A percentile compares a stretch with the other conserved stretches of the same genome.
These are phyloP conservation scores for Lampris incognitus DNA, from an alignment of 2,113 vertebrate genomes.

Conservation along the genomic window DNA sequence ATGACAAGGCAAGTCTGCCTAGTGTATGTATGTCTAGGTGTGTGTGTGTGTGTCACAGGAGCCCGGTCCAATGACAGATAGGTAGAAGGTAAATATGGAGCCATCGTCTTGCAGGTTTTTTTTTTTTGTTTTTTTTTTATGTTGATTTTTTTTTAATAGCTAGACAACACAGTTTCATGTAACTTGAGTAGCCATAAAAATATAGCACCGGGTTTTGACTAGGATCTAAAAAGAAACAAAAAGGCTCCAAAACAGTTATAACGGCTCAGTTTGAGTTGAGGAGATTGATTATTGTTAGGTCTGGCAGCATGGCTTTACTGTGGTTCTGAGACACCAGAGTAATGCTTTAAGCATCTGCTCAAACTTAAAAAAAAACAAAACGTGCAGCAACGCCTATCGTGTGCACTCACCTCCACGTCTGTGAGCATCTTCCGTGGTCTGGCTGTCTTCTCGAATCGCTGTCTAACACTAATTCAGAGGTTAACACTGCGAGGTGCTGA, in stretches of 20 bases:
- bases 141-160: conserved; percentile 38
- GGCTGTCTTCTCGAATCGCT: conserved; percentile 35
- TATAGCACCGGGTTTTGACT: conserved; percentile 79
- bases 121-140: too few species aligned
- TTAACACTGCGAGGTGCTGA: conserved; percentile 70
- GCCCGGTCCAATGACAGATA: conserved; percentile 74
- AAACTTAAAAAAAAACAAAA: conserved; percentile 20
- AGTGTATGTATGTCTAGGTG: conserved; percentile 35
- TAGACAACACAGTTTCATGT: conserved; percentile 63
- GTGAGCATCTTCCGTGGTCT: background rate
- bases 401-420: conserved; percentile 29
- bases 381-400: conserved; percentile 38
- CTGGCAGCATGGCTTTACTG: conserved; percentile 40
- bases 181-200: conserved; percentile 77
- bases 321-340: conserved; percentile 20
- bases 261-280: conserved; percentile 76
- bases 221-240: conserved; percentile 47
- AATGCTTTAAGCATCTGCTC: conserved; percentile 26
- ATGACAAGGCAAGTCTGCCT: conserved; percentile 68
- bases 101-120: conserved; percentile 48
- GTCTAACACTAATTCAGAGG: conserved; percentile 55
- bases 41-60: conserved; percentile 68
- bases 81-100: conserved; percentile 71
- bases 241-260: conserved; percentile 57
- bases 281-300: conserved; percentile 35